Conservation (phyloP, 2,888 invertebrate species). For the Lasioglossum morio region DNA sequence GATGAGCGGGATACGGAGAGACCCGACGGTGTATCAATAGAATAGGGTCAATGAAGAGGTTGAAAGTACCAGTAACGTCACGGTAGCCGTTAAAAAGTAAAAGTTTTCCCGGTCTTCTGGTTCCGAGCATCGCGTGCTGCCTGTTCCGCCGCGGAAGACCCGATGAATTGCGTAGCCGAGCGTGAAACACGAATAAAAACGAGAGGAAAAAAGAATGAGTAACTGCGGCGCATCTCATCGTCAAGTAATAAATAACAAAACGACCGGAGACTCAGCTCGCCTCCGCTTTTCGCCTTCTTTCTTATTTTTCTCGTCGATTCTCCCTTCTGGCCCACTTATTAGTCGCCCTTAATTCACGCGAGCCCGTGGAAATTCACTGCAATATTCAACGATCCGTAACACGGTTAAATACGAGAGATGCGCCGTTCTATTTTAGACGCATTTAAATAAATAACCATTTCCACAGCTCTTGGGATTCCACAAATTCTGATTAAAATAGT, state of each 20-base stretch:
- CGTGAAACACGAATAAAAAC: neutral
- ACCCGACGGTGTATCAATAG: constrained; percentile 22
- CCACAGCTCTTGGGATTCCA: neutral
- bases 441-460: neutral
- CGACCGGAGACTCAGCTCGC: neutral
- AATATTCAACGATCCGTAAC: neutral
- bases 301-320: neutral
- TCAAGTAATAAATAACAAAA: neutral
- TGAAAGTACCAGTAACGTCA: constrained; percentile 41
- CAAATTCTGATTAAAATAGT: neutral
- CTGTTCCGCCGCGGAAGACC: neutral
- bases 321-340: neutral
- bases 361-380: neutral
- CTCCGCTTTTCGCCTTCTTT: neutral
- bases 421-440: neutral
- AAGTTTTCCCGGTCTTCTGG: constrained; percentile 3
- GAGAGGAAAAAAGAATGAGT: neutral
- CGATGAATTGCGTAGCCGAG: neutral
- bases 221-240: neutral
- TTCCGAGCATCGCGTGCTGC: neutral
- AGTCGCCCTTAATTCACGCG: neutral
- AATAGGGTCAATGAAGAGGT: constrained; percentile 38
- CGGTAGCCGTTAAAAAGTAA: constrained; percentile 41
- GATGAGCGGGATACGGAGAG: neutral
- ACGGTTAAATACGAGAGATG: neutral